Evolutionary conservation across 2,888 invertebrate genomes (phyloP).

Genomic region (Disparrhopalites patrizii): DNA sequence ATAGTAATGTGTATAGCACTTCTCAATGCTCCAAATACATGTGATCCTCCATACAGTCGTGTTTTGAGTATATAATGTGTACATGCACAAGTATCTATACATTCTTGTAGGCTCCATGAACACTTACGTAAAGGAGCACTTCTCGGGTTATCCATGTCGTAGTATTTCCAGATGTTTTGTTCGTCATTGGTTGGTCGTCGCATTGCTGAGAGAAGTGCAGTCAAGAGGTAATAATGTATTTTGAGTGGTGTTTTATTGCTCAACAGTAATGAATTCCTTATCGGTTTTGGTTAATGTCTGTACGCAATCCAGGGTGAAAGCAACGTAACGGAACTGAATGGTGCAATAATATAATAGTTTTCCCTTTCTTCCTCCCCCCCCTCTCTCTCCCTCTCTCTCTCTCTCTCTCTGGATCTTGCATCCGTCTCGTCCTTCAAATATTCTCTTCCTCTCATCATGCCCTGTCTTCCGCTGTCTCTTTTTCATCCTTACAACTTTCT

Average conservation of each 20-base stretch:
- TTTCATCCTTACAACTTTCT: not conserved
- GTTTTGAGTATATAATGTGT: no score
- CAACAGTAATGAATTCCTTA: slow-evolving; percentile 36
- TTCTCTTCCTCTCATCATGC: no score
- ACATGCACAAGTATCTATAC: no score
- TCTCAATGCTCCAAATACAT: no score
- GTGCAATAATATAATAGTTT: not conserved
- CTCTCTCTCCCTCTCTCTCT: slow-evolving; percentile 15
- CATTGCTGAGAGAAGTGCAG: not conserved
- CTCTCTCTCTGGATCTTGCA: not conserved
- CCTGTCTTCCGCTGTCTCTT: no score
- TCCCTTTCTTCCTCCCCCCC: not conserved
- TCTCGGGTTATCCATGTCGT: no score
- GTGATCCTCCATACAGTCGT: no score
- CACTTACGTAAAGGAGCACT: no score
- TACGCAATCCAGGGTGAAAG: slow-evolving; percentile 15
- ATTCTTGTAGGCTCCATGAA: no score
- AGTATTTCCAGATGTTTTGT: no score
- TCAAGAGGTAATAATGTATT: slow-evolving; percentile 27
- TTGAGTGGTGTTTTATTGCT: slow-evolving; percentile 21
- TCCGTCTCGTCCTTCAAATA: not conserved
- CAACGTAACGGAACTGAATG: slow-evolving; percentile 15
- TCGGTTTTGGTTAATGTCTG: slow-evolving; percentile 32
- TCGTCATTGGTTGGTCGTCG: no score
- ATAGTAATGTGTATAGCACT: no score